Evolutionary conservation across 2,888 invertebrate species (phyloP), one percentile per base, ranked within the genome.

Genomic region (Nomada ferruginata): DNA sequence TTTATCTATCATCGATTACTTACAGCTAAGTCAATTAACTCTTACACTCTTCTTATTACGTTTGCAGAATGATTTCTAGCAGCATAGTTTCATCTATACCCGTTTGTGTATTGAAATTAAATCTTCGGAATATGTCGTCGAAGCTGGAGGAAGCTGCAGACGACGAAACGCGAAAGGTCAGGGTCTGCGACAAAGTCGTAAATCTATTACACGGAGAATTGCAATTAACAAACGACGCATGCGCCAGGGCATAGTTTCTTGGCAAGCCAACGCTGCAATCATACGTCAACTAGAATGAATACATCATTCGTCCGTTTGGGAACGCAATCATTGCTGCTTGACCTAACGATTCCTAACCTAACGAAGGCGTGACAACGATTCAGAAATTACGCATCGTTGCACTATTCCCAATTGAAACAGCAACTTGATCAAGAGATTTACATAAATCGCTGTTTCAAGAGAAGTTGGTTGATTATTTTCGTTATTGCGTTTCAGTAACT

Each of bases 251-350:
- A 50, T 36, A 50, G 23, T 78, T 78, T 53, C 77, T 78, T 74
- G 66, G 66, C 61, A 47, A 74, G 61, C 60, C 20, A 74, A 53
- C 66, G 47, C n/a, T 61, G 59, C 52, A 36, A 71, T 71, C 50
- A 44, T 50, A 64, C 52, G 76, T 76, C 76, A 70, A 60, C 64
- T 65, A 53, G 55, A 60, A 65, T 47, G 71, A 71, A 77, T 77
- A 47, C 60, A 50, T 77, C 79, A 61, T 77, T 82, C 69, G 85
- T 74, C 66, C 47, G 63, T 29, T 63, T 53, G 52, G 42, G 66
- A 50, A 60, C 59, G 70, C 55, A 63, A 73, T 83, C 79, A 75
- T 72, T 57, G 64, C 61, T 55, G 55, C 70, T 76, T 44, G 76
- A 76, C 78, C n/a, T n/a, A n/a, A n/a, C n/a, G n/a, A n/a, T n/a